Conservation (phyloP, 2,888 invertebrate genomes). For the Leptopterna dolabrata region DNA sequence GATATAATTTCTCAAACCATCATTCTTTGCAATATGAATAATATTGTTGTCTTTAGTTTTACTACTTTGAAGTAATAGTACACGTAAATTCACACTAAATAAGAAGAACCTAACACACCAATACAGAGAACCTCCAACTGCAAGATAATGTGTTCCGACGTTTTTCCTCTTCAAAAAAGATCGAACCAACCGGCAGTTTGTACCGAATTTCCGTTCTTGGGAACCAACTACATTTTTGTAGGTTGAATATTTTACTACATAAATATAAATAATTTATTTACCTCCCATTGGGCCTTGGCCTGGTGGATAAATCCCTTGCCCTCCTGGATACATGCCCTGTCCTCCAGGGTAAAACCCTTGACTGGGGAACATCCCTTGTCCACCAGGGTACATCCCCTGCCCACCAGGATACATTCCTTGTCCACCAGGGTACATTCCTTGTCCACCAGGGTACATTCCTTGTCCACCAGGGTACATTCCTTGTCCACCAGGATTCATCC, state of each 20-base stretch:
- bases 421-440: background rate
- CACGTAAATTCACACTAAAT: no score
- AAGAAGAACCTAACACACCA: no score
- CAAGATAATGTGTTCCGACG: no score
- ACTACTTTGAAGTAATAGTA: no score
- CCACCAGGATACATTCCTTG: background rate
- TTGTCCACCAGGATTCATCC: background rate
- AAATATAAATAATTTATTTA: background rate
- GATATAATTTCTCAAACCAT: background rate
- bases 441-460: background rate
- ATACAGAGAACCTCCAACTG: no score
- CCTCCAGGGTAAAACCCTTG: background rate
- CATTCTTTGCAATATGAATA: no score
- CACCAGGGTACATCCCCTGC: background rate
- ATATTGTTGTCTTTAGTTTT: no score
- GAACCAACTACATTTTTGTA: no score
- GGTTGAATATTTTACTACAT: no score
- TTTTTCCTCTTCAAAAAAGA: no score
- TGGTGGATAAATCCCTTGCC: background rate
- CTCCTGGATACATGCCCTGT: background rate
- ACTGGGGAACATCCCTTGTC: background rate
- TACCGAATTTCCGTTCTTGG: no score
- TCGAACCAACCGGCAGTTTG: no score
- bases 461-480: background rate
- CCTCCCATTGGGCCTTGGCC: background rate